Base-by-base conservation (phyloP, 1,140 invertebrate species). In the Neotoxoptera formosana region DNA sequence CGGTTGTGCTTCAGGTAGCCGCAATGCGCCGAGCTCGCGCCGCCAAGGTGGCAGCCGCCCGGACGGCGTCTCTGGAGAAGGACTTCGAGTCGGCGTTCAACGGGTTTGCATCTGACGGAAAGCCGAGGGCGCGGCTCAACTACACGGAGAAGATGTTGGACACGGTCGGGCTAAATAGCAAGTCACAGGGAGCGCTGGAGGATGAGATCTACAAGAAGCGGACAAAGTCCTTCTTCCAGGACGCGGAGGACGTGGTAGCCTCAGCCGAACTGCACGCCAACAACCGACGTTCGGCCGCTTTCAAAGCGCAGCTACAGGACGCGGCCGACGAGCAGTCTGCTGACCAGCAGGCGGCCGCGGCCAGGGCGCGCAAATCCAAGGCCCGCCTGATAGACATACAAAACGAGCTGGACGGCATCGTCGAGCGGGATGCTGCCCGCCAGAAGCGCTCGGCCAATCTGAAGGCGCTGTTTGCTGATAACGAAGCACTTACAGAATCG, bases 341-440 rank as follows among this genome's bases (percentile, higher is more conserved):
- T 89, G 23, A 91, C 76, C 47, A 94, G 93, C 34, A 87, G 56
- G 94, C 95, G 0, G 96, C 96, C 0, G 95, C 95, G 0, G 94
- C 94, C 11, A 94, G 96, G 9, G 96, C 96, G 0, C 94, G 94
- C 30, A 94, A 95, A 67, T 95, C 95, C 17, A 95, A 96, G 81
- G 96, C 96, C 9, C 96, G 96, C 81, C 94, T 96, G 41, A 95
- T 95, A 20, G 96, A 97, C 93, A 95, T 97, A 86, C 96, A 96
- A 94, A 96, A 96, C 90, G 96, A 97, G 95, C 96, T 96, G 95
- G 95, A 95, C 30, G 96, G 96, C 91, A 94, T 96, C 89, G 95
- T 95, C 41, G 96, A 96, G 94, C 95, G 96, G 94, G 96, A 95
- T 94, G 96, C 95, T 0, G 95, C 95, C 2, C 96, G 96, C 76